Percentiles rank a stretch among this genome's conserved stretches.
These are phyloP conservation scores for Schizaphis graminum DNA, from an alignment of 2,888 invertebrate species.

Conservation along the genomic window DNA sequence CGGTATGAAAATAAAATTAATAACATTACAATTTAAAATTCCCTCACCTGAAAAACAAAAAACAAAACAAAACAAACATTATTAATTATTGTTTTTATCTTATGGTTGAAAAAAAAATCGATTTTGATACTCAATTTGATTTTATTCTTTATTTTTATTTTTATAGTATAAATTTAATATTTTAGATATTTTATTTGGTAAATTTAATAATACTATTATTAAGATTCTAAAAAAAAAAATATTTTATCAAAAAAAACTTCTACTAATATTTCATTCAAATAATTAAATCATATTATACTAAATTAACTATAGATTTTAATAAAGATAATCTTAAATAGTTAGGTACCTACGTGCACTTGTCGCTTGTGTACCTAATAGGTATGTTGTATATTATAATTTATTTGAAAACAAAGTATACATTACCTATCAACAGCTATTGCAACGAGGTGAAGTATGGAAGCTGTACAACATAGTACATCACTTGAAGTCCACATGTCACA, in stretches of 20 bases:
- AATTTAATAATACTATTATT: neutral
- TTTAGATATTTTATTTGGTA: neutral
- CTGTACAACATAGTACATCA: constrained; percentile 93
- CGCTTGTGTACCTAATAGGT: neutral
- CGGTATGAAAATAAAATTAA: neutral
- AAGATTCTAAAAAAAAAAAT: neutral
- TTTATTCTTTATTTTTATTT: neutral
- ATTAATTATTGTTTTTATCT: neutral
- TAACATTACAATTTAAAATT: neutral
- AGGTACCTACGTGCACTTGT: neutral
- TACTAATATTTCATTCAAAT: neutral
- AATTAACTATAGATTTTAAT: neutral
- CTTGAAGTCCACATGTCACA: constrained; percentile 96
- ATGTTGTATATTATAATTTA: neutral
- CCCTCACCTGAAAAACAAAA: neutral
- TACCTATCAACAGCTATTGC: constrained; percentile 87
- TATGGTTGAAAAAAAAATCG: neutral
- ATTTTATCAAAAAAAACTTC: neutral
- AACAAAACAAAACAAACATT: neutral
- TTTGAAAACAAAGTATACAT: constrained; percentile 64
- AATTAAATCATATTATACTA: neutral
- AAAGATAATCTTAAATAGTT: neutral
- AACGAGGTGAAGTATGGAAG: constrained; percentile 85
- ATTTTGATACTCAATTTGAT: neutral
- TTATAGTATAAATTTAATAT: neutral